Base-by-base conservation (phyloP, 2,113 vertebrate genomes). In the Oplegnathus fasciatus region DNA sequence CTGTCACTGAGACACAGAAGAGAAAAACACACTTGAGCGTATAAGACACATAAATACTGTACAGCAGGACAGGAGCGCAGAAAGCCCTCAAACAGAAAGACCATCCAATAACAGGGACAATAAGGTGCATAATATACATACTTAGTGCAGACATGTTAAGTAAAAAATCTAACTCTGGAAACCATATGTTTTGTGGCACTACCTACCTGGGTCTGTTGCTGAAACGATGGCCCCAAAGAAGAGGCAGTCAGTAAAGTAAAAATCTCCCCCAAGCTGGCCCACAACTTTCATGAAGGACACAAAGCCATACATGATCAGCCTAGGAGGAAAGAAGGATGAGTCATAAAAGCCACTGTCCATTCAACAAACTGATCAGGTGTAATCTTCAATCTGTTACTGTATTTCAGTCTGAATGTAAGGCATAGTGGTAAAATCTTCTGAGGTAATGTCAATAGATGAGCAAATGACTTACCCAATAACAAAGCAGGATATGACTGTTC, bases 181-280 rank as follows among this genome's bases (percentile, higher is more conserved):
- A 32, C 6, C 11, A 62, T n/a, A n/a, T 77, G 30, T 30, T 44
- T 57, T 22, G 44, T 22, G 34, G 40, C 6, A 5, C 8, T 46
- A 26, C 86, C 8, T 92, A 99, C 98, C 98, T 95, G 98, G 98
- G 81, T 99, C 98, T 13, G 98, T 99, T 48, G 98, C 98, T 0
- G 98, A 99, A n/a, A 99, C 95, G 0, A 99, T 98, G 85, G 98
- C 98, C 34, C 98, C 98, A 0, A 99, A 99, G 2, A 98, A 96
- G 76, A 99, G 96, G 88, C 98, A 99, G 93, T 99, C 98, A 1
- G 98, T 99, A 80, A 99, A 99, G 95, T 94, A 99, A 89, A 99
- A 99, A 81, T 98, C 97, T 68, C 97, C 97, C 0, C 94, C 95
- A 0, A 99, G 96, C 87, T 99, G 98, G 32, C 97, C 97, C 0